Conservation (phyloP, 2,113 vertebrate species). For the Cyprinodon brontotheroides region DNA sequence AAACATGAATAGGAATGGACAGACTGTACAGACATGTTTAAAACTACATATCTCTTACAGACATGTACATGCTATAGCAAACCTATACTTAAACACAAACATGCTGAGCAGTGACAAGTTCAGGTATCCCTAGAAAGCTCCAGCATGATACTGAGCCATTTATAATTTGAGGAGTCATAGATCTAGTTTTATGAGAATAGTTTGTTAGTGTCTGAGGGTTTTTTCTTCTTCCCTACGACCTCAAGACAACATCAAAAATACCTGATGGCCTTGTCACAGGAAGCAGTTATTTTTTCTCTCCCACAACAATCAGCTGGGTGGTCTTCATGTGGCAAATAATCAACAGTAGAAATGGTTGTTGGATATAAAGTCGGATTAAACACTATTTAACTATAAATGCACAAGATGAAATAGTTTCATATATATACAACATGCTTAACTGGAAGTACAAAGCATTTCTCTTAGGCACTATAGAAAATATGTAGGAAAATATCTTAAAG, state of each 20-base stretch:
- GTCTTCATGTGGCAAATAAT: constrained; percentile 25
- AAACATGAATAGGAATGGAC: background rate
- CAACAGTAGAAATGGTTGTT: constrained; percentile 25
- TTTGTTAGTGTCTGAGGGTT: constrained; percentile 9
- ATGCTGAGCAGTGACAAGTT: background rate
- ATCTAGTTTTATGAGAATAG: background rate
- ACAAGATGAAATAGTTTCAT: background rate
- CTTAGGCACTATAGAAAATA: background rate
- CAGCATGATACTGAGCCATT: background rate
- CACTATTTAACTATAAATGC: background rate
- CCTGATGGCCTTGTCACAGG: constrained; percentile 26
- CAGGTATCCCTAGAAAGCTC: constrained; percentile 13
- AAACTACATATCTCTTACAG: background rate
- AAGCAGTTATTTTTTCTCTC: constrained; percentile 14
- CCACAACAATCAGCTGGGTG: constrained; percentile 14
- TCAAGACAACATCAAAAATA: constrained; percentile 17
- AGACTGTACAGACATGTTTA: background rate
- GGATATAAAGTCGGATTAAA: background rate
- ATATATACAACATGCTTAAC: background rate
- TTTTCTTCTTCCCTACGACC: background rate
- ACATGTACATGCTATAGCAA: background rate
- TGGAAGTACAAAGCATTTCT: background rate
- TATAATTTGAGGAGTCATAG: background rate
- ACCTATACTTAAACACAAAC: background rate
- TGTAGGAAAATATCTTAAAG: background rate